Evolutionary conservation across 2,888 invertebrate species (phyloP).

Genomic region (Patella pellucida): DNA sequence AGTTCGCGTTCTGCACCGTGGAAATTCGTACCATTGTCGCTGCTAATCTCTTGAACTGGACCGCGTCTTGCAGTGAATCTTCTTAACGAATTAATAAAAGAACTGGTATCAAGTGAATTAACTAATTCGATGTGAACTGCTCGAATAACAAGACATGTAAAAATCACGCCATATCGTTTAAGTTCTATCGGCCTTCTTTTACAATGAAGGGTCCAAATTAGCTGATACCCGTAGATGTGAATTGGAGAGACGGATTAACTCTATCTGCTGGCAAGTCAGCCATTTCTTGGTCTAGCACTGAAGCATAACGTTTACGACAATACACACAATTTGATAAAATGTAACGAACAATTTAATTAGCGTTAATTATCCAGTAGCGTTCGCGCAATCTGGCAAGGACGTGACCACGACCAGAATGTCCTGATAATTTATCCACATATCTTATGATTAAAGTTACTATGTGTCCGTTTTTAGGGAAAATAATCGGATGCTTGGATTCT

Average conservation of each 20-base stretch:
- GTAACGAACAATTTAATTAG: not conserved
- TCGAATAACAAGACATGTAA: constrained; percentile 28
- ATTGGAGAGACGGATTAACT: constrained; percentile 11
- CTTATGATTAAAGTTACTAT: constrained; percentile 15
- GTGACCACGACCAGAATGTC: constrained; percentile 1
- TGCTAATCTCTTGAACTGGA: not conserved
- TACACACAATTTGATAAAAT: not conserved
- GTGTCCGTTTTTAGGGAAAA: constrained; percentile 15
- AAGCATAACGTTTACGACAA: not conserved
- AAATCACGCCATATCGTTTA: constrained; percentile 36
- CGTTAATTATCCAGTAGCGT: constrained; percentile 17
- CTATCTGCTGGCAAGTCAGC: constrained; percentile 14
- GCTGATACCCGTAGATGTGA: constrained; percentile 24
- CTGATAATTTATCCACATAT: constrained; percentile 4
- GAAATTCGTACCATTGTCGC: constrained; percentile 34
- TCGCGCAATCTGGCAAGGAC: not conserved
- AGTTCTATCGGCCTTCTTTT: constrained; percentile 24
- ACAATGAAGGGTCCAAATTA: constrained; percentile 30
- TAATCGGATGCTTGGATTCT: constrained; percentile 15
- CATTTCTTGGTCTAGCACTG: not conserved
- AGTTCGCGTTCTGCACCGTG: constrained; percentile 35
- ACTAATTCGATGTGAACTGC: constrained; percentile 33
- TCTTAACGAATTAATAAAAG: constrained; percentile 28
- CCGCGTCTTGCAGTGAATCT: constrained; percentile 32
- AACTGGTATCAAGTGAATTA: constrained; percentile 24